A percentile compares a stretch with the other conserved stretches of the same genome.
phyloP scores from a whole-genome alignment of 2,888 invertebrate genomes.

The Agrochola lychnidis region DNA sequence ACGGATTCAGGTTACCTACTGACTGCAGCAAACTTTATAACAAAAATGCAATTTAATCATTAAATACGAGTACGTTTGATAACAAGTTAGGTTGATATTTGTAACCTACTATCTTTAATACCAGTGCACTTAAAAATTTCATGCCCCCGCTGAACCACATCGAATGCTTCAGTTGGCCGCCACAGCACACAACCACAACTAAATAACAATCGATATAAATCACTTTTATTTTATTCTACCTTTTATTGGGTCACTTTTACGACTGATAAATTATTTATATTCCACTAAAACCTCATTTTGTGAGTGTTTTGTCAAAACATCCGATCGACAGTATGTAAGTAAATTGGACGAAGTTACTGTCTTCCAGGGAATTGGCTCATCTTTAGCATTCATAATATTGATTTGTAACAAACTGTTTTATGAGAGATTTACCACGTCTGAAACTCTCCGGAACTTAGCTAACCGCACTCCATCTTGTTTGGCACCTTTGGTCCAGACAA shows the following conservation, averaged over 20 bases:
- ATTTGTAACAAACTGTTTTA: constrained; percentile 12
- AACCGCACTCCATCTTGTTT: constrained; percentile 40
- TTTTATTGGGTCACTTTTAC: constrained; percentile 77
- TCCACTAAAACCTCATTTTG: constrained; percentile 69
- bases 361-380: background rate
- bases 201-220: constrained; percentile 75
- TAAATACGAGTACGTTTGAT: too few relatives aligned
- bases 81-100: background rate
- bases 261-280: constrained; percentile 76
- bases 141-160: background rate
- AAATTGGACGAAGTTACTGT: background rate
- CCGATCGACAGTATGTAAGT: background rate
- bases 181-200: constrained; percentile 45
- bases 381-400: background rate
- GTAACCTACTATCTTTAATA: background rate
- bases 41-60: background rate
- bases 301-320: constrained; percentile 62
- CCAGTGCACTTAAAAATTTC: background rate
- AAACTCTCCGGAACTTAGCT: background rate
- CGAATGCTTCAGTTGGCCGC: constrained; percentile 30
- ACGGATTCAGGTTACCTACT: background rate
- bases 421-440: background rate
- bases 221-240: constrained; percentile 72
- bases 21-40: background rate
- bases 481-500: constrained; percentile 22